Percentiles rank a stretch among this genome's conserved stretches.
These are phyloP conservation scores for Hippasteria phrygiana DNA, from an alignment of 53 echinoderm and acorn worm species.

Conservation along the genomic window DNA sequence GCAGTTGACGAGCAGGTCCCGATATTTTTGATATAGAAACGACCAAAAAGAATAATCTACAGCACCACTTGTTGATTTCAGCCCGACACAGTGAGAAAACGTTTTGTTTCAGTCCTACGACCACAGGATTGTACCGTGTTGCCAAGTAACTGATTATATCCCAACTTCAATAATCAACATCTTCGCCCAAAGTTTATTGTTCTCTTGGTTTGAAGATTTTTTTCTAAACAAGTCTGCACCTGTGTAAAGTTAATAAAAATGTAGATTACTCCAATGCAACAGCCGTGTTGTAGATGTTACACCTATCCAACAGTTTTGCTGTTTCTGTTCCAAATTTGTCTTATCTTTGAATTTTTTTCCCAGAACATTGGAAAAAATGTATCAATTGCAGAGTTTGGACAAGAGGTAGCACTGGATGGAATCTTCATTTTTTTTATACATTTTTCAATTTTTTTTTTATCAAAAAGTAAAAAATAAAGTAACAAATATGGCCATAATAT, in stretches of 20 bases:
- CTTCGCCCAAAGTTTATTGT: conserved; percentile 7
- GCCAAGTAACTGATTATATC: neutral
- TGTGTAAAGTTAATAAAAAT: conserved; percentile 40
- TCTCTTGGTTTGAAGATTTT: conserved; percentile 25
- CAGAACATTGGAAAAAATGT: conserved; percentile 23
- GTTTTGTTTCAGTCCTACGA: neutral
- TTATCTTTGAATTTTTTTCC: conserved; percentile 14
- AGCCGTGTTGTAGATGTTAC: conserved; percentile 24
- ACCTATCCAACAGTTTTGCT: conserved; percentile 39
- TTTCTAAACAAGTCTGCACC: neutral
- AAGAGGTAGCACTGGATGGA: conserved; percentile 76
- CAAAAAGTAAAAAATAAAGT: conserved; percentile 81
- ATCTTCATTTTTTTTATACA: conserved; percentile 63
- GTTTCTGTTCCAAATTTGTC: conserved; percentile 23
- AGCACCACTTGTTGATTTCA: neutral
- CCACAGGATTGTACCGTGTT: neutral
- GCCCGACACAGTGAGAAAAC: neutral
- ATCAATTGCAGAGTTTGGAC: conserved; percentile 52
- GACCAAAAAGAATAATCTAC: too few species aligned
- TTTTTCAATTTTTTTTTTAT: conserved; percentile 71
- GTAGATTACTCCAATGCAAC: conserved; percentile 64
- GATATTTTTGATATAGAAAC: too few species aligned
- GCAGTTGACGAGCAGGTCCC: too few species aligned
- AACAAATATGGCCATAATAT: conserved; percentile 83
- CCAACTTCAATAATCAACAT: conserved; percentile 8